These are phyloP conservation scores for Priocnemis perturbator DNA, from an alignment of 2,888 invertebrate species.

Conservation along the genomic window DNA sequence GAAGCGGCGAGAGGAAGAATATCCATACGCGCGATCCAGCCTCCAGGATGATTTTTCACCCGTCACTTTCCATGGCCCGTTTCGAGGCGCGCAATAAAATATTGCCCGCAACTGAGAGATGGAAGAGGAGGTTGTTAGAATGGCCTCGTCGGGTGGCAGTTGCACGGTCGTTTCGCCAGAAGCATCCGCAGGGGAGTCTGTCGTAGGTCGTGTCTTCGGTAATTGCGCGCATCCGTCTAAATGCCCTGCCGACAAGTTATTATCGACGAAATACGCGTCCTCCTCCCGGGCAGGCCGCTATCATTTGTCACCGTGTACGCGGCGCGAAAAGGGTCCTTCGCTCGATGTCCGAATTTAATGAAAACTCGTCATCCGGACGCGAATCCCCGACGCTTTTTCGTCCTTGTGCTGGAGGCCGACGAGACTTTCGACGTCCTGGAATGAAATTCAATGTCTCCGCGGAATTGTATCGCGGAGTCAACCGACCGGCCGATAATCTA, in stretches of 20 bases:
- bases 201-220: constrained; percentile 43
- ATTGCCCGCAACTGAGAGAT: no score
- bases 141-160: no score
- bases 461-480: constrained; percentile 35
- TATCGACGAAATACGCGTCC: constrained; percentile 46
- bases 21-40: no score
- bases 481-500: constrained; percentile 26
- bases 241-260: constrained; percentile 44
- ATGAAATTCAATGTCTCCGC: constrained; percentile 9
- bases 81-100: no score
- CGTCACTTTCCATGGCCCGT: no score
- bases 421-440: constrained; percentile 14
- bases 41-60: no score
- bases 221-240: constrained; percentile 47
- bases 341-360: constrained; percentile 7
- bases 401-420: constrained; percentile 1
- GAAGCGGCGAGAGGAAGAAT: no score
- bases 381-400: background rate
- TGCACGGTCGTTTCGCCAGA: background rate
- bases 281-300: constrained; percentile 17
- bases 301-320: constrained; percentile 43
- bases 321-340: constrained; percentile 29
- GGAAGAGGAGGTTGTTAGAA: no score
- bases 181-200: background rate
- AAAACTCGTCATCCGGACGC: constrained; percentile 12